Evolutionary conservation across 1,140 invertebrate species (phyloP).

Genomic region (Polypedilum vanderplanki): DNA sequence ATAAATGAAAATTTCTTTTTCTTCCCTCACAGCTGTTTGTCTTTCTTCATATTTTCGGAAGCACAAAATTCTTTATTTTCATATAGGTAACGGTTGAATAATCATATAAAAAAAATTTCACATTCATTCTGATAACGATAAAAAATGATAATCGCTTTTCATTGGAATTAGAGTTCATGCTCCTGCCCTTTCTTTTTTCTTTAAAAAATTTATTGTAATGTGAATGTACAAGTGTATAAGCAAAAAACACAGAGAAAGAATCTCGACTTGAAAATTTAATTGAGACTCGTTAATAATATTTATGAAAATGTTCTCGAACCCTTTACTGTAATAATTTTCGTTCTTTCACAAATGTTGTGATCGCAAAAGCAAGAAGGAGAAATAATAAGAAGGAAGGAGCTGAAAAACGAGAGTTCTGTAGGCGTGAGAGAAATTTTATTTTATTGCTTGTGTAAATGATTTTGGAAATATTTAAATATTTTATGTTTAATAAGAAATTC

Average conservation of each 20-base stretch:
- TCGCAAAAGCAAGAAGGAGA: neutral
- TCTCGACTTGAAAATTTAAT: neutral
- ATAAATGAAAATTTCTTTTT: constrained; percentile 14
- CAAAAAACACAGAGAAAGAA: neutral
- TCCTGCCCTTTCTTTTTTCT: neutral
- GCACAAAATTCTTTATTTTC: no score
- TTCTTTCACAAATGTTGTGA: neutral
- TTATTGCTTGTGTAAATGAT: no score
- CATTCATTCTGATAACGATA: constrained; percentile 1
- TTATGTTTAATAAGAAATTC: neutral
- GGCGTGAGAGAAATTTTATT: no score
- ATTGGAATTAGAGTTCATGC: constrained; percentile 5
- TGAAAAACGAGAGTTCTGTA: neutral
- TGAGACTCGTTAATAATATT: constrained; percentile 18
- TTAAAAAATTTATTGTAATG: neutral
- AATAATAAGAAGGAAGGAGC: neutral
- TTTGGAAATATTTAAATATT: neutral
- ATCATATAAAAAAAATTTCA: neutral
- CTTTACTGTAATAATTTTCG: neutral
- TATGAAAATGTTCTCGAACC: neutral
- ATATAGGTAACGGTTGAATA: no score
- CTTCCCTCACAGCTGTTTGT: neutral
- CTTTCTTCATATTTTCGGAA: no score
- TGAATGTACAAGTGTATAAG: neutral
- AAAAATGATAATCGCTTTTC: constrained; percentile 9